Percentiles rank a stretch among this genome's conserved stretches.
Conservation (phyloP, 2,113 vertebrate species). For the Macquaria australasica region DNA sequence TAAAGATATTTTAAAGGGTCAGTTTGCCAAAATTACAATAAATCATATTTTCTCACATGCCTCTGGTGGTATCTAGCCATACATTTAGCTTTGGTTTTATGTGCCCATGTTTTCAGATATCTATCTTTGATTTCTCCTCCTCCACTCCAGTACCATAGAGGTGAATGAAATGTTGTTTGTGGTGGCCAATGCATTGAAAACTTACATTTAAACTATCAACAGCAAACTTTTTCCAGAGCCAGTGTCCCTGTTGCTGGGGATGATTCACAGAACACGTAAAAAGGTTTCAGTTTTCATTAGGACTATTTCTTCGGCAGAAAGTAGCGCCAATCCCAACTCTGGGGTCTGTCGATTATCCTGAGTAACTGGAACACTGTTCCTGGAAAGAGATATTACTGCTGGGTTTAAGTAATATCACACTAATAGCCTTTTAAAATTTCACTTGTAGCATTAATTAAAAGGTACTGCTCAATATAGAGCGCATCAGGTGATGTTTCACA, state of each 20-base stretch:
- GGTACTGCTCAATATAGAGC: slow-evolving; percentile 13
- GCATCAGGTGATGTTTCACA: slow-evolving; percentile 52
- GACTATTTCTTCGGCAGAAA: background rate
- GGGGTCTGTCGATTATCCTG: background rate
- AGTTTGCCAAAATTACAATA: background rate
- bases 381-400: background rate
- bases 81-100: background rate
- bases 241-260: background rate
- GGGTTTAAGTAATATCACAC: background rate
- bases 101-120: background rate
- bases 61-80: background rate
- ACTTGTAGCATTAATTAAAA: slow-evolving; percentile 48
- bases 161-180: background rate
- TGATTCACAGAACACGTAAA: background rate
- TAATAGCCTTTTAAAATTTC: slow-evolving; percentile 4
- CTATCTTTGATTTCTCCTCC: background rate
- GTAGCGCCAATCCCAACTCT: background rate
- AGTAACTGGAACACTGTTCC: background rate
- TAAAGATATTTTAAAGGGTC: background rate
- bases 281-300: background rate
- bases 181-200: background rate
- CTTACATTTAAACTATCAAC: background rate
- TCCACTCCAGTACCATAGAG: background rate
- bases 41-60: too few species aligned
- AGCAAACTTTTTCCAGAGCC: background rate